Evolutionary conservation across 1,140 invertebrate genomes (phyloP), one percentile per base, ranked within the genome.

Genomic region (Ips nitidus): DNA sequence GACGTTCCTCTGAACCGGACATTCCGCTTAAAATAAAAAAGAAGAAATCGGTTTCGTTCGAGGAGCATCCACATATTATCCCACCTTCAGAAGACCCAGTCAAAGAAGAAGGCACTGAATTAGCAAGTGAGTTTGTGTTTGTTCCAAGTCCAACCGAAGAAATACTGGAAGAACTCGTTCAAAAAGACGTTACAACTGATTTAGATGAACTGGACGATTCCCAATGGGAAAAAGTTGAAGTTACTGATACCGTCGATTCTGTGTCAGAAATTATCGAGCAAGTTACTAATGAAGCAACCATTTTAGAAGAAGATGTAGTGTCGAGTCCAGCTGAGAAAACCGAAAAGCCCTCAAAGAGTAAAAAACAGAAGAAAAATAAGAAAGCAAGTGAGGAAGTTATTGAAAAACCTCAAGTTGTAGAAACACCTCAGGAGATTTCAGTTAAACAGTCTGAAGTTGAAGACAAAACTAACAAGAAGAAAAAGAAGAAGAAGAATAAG

Each of bases 21-120:
- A 2, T 36, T 2, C 45, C 45, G 45, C 4, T 47, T 8, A 75
- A 75, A 70, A 66, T 71, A 4, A 73, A 75, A 55, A 76, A 76
- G 60, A 69, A 70, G 22, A 77, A 77, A 72, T 75, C 76, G 38
- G 76, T 77, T 41, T 73, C 76, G 22, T 77, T 77, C 66, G 76
- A 77, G 68, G 76, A 76, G 66, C 61, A 66, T 36, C 75, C 75
- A 39, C 69, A 75, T 52, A 74, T 77, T 56, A 76, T 77, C 43
- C 71, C 71, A 37, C 57, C 71, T n/a, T 59, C 71, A 55, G 70
- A 75, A 47, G 63, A 70, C 41, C 52, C 36, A 60, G 22, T 60
- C 4, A 59, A 58, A 58, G 71, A 73, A 42, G 70, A 69, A 47
- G 58, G 64, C 41, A 60, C 67, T 4, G 75, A 76, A 68, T 60